Evolutionary conservation across 1,140 invertebrate genomes (phyloP).

Genomic region (Coelopa frigida): DNA sequence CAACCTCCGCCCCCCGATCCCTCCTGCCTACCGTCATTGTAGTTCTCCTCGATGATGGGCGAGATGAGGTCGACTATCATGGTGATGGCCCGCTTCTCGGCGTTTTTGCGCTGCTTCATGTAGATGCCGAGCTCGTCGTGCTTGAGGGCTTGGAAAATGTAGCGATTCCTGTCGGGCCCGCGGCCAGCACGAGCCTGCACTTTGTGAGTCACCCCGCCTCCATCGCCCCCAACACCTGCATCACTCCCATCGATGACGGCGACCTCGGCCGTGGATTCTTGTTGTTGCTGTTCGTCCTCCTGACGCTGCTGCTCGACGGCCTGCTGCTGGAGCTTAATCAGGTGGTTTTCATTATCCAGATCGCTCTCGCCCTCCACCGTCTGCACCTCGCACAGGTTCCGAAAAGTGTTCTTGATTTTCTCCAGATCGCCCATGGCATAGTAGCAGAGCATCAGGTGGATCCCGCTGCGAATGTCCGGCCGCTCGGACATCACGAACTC

Average conservation of each 20-base stretch:
- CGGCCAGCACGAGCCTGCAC: no score
- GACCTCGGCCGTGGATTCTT: slow-evolving; percentile 18
- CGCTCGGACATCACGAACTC: slow-evolving; percentile 97
- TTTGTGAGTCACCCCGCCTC: slow-evolving; percentile 7
- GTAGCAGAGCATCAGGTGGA: slow-evolving; percentile 89
- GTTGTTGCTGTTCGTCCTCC: slow-evolving; percentile 16
- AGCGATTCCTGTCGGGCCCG: slow-evolving; percentile 26
- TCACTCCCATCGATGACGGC: slow-evolving; percentile 21
- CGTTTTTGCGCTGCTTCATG: slow-evolving; percentile 64
- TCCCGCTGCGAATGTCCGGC: slow-evolving; percentile 79
- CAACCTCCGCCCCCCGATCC: no score
- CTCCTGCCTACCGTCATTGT: slow-evolving; percentile 63
- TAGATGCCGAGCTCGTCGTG: slow-evolving; percentile 71
- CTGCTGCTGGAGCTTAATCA: slow-evolving; percentile 35
- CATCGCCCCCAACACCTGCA: slow-evolving; percentile 10
- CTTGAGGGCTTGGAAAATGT: slow-evolving; percentile 67
- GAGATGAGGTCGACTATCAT: slow-evolving; percentile 89
- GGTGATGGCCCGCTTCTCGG: slow-evolving; percentile 79
- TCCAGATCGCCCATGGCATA: slow-evolving; percentile 89
- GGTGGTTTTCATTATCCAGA: slow-evolving; percentile 53
- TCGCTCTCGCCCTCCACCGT: slow-evolving; percentile 77
- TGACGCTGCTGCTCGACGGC: slow-evolving; percentile 13
- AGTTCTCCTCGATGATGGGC: slow-evolving; percentile 72
- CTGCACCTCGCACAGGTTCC: slow-evolving; percentile 81
- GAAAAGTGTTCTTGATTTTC: slow-evolving; percentile 89